Evolutionary conservation across 2,113 vertebrate species (phyloP).

Genomic region (Panthera leo): DNA sequence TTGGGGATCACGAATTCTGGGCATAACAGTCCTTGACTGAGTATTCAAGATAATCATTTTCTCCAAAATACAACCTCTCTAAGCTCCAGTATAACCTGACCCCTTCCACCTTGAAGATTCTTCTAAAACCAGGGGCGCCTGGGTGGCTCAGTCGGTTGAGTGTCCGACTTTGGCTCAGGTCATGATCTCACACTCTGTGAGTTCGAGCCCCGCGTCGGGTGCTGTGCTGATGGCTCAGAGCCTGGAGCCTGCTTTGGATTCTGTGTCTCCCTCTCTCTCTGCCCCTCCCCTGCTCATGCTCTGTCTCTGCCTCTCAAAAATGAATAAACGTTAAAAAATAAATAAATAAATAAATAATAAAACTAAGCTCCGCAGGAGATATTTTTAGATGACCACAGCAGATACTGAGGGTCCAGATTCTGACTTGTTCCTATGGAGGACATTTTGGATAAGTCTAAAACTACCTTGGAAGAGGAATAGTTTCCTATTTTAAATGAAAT

Average conservation of each 20-base stretch:
- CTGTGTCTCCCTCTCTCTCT: too few species aligned
- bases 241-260: too few species aligned
- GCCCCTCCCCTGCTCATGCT: too few species aligned
- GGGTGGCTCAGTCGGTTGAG: too few species aligned
- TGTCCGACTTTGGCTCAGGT: too few species aligned
- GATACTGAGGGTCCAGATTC: background rate
- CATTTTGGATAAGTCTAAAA: background rate
- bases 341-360: too few species aligned
- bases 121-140: background rate
- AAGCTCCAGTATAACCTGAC: conserved; percentile 67
- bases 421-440: background rate
- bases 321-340: too few species aligned
- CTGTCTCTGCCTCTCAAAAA: too few species aligned
- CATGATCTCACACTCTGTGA: too few species aligned
- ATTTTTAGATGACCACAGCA: background rate
- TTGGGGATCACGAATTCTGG: too few species aligned
- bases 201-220: too few species aligned
- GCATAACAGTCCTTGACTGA: conserved; percentile 68
- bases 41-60: conserved; percentile 80
- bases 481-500: conserved; percentile 29
- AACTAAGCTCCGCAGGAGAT: background rate
- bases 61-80: conserved; percentile 73
- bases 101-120: background rate
- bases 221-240: too few species aligned
- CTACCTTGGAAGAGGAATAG: background rate